Evolutionary conservation across 2,888 invertebrate genomes (phyloP).

Genomic region (Timandra comae): DNA sequence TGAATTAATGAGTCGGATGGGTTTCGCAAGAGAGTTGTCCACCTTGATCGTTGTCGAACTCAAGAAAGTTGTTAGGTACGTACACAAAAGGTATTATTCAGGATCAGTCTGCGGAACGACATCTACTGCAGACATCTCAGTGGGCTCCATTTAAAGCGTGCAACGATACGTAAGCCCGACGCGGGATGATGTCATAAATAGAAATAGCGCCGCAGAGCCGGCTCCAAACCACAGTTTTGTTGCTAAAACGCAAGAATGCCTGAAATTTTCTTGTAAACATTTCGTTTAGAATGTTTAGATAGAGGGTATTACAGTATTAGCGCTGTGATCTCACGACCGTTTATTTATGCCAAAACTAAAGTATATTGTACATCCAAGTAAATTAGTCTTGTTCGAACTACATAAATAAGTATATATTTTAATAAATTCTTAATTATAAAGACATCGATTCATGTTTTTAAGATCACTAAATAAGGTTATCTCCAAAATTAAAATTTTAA

Average conservation of each 20-base stretch:
- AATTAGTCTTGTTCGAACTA: too few species aligned
- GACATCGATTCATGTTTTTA: too few species aligned
- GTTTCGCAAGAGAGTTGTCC: slow-evolving; percentile 59
- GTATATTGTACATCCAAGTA: too few species aligned
- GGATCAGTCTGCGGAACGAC: slow-evolving; percentile 71
- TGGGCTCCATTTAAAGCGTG: slow-evolving; percentile 77
- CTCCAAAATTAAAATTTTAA: too few species aligned
- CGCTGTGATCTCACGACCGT: not conserved
- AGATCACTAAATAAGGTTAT: too few species aligned
- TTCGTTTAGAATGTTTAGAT: slow-evolving; percentile 17
- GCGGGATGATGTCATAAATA: slow-evolving; percentile 78
- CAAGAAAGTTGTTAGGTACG: slow-evolving; percentile 46
- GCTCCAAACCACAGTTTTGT: slow-evolving; percentile 53
- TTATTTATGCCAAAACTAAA: too few species aligned
- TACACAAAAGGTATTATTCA: slow-evolving; percentile 69
- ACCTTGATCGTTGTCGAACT: slow-evolving; percentile 42
- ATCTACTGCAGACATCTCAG: slow-evolving; percentile 71
- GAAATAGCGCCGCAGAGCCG: slow-evolving; percentile 72
- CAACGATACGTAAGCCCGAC: slow-evolving; percentile 76
- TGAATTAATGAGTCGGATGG: slow-evolving; percentile 64
- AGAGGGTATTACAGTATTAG: slow-evolving; percentile 2
- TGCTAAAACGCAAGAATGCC: slow-evolving; percentile 52
- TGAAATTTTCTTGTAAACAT: slow-evolving; percentile 40
- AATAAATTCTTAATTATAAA: too few species aligned
- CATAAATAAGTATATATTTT: too few species aligned